Base-by-base conservation (phyloP, 2,888 invertebrate species). In the Chrysolina oricalcia region DNA sequence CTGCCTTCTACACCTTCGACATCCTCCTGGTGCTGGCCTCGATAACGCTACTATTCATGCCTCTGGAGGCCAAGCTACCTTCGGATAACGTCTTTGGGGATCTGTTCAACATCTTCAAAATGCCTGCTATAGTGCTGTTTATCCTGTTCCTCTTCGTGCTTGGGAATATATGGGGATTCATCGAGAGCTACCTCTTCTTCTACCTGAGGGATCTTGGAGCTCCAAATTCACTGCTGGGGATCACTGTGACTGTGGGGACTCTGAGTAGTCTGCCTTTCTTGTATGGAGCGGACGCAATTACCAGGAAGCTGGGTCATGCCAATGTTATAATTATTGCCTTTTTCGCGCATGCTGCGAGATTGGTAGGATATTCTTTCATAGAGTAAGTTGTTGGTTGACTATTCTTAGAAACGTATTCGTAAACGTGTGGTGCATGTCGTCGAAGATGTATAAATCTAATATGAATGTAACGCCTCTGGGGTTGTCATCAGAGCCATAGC, bases 111-210 rank as follows among this genome's bases (percentile, higher is more conserved):
- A 92, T 96, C 68, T 90, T 96, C 76, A 93, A 93, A 87, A 93
- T 95, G 91, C 93, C 94, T 0, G 94, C 95, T 83, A 93, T 97
- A 62, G 92, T 94, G 46, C 90, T 94, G 59, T 96, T 97, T 85
- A 93, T 97, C 85, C 90, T 94, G 83, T 94, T 96, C 87, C 90
- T 97, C 59, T 95, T 96, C 85, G 91, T 94, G 40, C 90, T 97
- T 82, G 97, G 97, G 75, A 95, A 95, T 85, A 93, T 96, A 87
- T 96, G 95, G 94, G 97, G 97, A 41, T 96, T 96, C 88, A 95
- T 97, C 72, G 97, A 97, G 88, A 95, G 95, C 69, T 97, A 95
- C 87, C 89, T 97, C 43, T 97, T 96, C 87, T 91, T 96, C 85
- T 97, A 95, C 87, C 90, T 97, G 78, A 94, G 94, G 88, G 96